A percentile compares a stretch with the other conserved stretches of the same genome.
Conservation (phyloP, 2,113 vertebrate species). For the Peromyscus californicus region DNA sequence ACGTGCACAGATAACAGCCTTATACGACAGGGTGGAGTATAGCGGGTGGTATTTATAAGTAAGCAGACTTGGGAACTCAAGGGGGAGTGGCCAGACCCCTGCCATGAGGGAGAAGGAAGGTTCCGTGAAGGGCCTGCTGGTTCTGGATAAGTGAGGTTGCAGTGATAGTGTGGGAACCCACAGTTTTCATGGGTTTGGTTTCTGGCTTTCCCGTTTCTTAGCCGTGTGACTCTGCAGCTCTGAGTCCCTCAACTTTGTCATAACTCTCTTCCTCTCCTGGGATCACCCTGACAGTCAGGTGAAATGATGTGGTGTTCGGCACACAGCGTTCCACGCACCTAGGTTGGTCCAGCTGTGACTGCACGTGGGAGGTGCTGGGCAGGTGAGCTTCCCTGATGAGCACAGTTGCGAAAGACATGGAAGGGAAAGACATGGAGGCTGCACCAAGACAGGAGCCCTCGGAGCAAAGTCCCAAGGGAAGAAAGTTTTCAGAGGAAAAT, state of each 20-base stretch:
- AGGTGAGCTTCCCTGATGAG: background rate
- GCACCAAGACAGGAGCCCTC: background rate
- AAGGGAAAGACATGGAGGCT: background rate
- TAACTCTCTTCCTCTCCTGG: background rate
- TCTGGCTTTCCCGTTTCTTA: background rate
- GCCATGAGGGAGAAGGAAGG: background rate
- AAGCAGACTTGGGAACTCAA: background rate
- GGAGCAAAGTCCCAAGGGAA: background rate
- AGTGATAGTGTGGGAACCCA: background rate
- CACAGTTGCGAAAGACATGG: background rate
- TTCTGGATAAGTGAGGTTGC: background rate
- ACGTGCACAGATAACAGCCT: background rate
- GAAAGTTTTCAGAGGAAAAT: constrained; percentile 62
- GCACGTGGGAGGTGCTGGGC: background rate
- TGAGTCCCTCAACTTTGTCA: background rate
- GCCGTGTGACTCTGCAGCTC: background rate
- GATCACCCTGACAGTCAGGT: background rate
- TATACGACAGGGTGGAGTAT: background rate
- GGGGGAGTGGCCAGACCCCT: background rate
- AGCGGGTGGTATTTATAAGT: background rate
- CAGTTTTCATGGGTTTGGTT: background rate
- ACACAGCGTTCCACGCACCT: background rate
- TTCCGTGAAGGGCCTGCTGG: background rate
- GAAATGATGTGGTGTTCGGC: background rate
- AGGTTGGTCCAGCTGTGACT: background rate